Evolutionary conservation across 1,140 invertebrate species (phyloP).

Genomic region (Argopecten irradians): DNA sequence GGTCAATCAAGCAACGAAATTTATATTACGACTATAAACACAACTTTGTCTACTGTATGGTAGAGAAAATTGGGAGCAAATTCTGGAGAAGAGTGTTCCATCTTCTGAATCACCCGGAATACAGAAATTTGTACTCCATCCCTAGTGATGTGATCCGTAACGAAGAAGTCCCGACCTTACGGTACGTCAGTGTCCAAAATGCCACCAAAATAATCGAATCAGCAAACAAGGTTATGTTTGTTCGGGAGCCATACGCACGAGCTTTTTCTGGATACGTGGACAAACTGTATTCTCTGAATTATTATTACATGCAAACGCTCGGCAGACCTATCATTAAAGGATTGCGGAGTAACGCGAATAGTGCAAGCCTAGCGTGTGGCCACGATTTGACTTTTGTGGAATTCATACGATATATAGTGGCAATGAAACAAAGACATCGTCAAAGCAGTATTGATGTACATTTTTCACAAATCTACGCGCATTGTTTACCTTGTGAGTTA

Average conservation of each 20-base stretch:
- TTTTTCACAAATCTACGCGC: not conserved
- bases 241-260: not conserved
- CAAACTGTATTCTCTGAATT: not conserved
- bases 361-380: not conserved
- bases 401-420: not conserved
- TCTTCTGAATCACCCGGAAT: not conserved
- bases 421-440: not conserved
- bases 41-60: slow-evolving; percentile 17
- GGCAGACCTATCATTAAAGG: not conserved
- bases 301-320: not conserved
- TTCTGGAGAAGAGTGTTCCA: not conserved
- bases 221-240: not conserved
- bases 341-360: not conserved
- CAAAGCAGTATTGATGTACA: not conserved
- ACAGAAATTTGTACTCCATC: not conserved
- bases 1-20: not conserved
- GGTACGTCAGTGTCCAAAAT: not conserved
- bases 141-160: not conserved
- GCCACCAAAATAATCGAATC: not conserved
- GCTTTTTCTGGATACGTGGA: not conserved
- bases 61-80: not conserved
- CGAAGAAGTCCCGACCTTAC: not conserved
- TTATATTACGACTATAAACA: not conserved
- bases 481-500: not conserved
- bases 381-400: not conserved